These are phyloP conservation scores for Drosophila micromelanica DNA, from an alignment of 1,140 invertebrate genomes.

Conservation along the genomic window DNA sequence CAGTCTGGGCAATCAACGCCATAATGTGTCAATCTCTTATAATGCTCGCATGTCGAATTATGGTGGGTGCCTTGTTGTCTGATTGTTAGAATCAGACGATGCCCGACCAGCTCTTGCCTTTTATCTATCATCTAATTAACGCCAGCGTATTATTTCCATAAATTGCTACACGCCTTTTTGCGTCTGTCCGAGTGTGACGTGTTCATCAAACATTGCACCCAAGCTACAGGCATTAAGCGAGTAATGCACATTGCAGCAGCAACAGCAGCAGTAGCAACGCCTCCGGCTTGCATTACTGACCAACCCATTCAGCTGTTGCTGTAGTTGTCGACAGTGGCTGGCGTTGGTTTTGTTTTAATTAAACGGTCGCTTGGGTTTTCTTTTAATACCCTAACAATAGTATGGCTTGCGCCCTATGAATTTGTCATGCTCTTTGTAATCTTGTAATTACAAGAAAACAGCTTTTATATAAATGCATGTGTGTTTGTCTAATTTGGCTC, in stretches of 20 bases:
- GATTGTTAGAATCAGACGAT: not conserved
- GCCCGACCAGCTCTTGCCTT: not conserved
- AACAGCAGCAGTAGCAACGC: slow-evolving; percentile 24
- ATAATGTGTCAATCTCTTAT: slow-evolving; percentile 25
- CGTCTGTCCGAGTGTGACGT: slow-evolving; percentile 68
- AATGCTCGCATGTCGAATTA: no score
- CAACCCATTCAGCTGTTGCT: slow-evolving; percentile 28
- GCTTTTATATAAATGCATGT: not conserved
- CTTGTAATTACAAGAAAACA: not conserved
- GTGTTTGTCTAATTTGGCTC: not conserved
- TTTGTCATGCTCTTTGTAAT: slow-evolving; percentile 10
- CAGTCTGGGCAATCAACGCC: slow-evolving; percentile 30
- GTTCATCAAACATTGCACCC: slow-evolving; percentile 78
- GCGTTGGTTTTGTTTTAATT: slow-evolving; percentile 72
- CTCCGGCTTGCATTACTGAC: slow-evolving; percentile 43
- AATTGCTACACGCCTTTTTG: slow-evolving; percentile 57
- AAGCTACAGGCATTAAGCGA: slow-evolving; percentile 19
- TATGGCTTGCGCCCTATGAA: not conserved
- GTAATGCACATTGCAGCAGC: slow-evolving; percentile 31
- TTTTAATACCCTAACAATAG: slow-evolving; percentile 50
- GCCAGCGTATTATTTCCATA: slow-evolving; percentile 44
- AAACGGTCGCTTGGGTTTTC: slow-evolving; percentile 45
- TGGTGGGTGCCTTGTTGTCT: not conserved
- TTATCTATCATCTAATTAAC: slow-evolving; percentile 55
- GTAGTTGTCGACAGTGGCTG: slow-evolving; percentile 8